phyloP scores from a whole-genome alignment of 2,113 vertebrate species.

The Chaetura pelagica region DNA sequence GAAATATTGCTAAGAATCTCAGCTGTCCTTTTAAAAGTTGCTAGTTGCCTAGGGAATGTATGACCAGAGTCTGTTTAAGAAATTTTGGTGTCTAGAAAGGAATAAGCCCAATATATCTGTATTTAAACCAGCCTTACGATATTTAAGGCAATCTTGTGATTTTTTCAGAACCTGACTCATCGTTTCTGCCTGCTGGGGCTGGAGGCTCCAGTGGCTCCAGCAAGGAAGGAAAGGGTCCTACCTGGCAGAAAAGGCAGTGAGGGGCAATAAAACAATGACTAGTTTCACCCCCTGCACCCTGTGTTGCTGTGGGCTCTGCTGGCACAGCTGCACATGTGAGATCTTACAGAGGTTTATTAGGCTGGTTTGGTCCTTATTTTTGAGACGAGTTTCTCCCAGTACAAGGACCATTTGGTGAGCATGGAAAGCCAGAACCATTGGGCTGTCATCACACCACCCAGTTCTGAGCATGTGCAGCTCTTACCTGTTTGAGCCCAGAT shows the following conservation, averaged over 20 bases:
- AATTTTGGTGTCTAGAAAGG: constrained; percentile 17
- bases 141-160: constrained; percentile 29
- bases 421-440: not conserved
- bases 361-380: not conserved
- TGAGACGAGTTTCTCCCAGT: not conserved
- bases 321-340: not conserved
- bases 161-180: constrained; percentile 44
- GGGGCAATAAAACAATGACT: not conserved
- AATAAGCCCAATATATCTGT: constrained; percentile 26
- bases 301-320: not conserved
- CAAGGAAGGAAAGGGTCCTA: not conserved
- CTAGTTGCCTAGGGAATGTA: constrained; percentile 44
- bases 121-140: not conserved
- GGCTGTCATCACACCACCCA: not conserved
- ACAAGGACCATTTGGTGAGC: not conserved
- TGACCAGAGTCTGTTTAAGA: constrained; percentile 18
- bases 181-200: not conserved
- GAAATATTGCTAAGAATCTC: constrained; percentile 9
- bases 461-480: not conserved
- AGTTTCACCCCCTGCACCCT: not conserved
- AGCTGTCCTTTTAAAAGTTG: not conserved
- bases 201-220: not conserved
- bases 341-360: not conserved
- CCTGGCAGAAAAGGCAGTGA: not conserved
- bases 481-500: not conserved